A percentile compares a stretch with the other conserved stretches of the same genome.
Conservation (phyloP, 2,113 vertebrate genomes). For the Tricholaema leucomelas region DNA sequence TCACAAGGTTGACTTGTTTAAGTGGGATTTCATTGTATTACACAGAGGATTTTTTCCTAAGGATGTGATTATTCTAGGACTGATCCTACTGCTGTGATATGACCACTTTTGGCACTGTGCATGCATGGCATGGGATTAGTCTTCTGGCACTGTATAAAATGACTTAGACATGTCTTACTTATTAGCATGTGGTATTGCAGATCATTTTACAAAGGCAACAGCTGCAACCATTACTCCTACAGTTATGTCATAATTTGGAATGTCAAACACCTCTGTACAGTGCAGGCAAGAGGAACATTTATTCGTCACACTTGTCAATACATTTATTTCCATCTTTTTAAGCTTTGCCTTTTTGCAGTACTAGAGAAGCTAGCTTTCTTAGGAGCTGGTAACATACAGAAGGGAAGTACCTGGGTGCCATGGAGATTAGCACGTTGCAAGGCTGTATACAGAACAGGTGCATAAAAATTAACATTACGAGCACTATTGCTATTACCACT, state of each 20-base stretch:
- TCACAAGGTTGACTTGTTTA: conserved; percentile 68
- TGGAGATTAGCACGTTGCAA: background rate
- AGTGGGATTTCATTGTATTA: conserved; percentile 72
- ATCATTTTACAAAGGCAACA: conserved; percentile 78
- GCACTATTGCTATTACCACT: background rate
- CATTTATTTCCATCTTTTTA: conserved; percentile 47
- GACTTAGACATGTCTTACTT: conserved; percentile 68
- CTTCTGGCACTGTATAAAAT: conserved; percentile 63
- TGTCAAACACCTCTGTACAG: conserved; percentile 64
- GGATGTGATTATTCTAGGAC: conserved; percentile 73
- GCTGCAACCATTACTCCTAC: conserved; percentile 73
- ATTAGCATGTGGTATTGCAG: conserved; percentile 68
- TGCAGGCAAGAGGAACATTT: conserved; percentile 64
- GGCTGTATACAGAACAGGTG: background rate
- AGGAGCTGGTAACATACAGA: background rate
- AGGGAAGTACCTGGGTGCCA: background rate
- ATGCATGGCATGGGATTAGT: conserved; percentile 67
- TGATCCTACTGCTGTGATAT: conserved; percentile 69
- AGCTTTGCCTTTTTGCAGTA: conserved; percentile 11
- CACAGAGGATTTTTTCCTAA: conserved; percentile 66
- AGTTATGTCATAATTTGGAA: conserved; percentile 75
- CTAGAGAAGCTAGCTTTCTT: conserved; percentile 39
- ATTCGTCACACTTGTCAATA: conserved; percentile 74
- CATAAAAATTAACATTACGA: background rate
- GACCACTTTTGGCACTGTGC: conserved; percentile 63